Evolutionary conservation across 1,140 invertebrate species (phyloP).

Genomic region (Aculops lycopersici): DNA sequence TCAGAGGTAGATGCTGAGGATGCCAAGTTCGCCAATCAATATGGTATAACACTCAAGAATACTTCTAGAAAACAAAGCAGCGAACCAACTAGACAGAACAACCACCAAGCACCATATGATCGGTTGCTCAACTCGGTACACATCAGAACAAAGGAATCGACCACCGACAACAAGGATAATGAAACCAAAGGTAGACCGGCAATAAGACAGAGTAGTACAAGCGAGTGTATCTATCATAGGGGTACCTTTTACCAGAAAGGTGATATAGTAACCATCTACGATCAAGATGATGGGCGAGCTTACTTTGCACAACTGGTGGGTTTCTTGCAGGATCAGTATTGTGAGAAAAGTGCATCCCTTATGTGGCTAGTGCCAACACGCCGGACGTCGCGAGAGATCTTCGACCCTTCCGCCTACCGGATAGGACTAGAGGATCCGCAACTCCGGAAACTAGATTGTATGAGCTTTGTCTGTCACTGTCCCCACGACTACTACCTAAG

Average conservation of each 20-base stretch:
- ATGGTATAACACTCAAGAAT: no score
- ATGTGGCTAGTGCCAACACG: constrained; percentile 63
- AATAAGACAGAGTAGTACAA: no score
- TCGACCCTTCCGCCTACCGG: constrained; percentile 63
- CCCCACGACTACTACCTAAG: constrained; percentile 53
- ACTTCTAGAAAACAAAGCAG: no score
- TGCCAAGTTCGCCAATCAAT: no score
- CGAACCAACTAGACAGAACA: no score
- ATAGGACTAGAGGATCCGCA: constrained; percentile 67
- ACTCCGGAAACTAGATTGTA: constrained; percentile 43
- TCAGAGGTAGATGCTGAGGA: no score
- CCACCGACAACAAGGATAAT: no score
- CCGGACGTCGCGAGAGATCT: constrained; percentile 36
- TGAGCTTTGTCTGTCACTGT: constrained; percentile 71
- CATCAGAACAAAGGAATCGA: no score
- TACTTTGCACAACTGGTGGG: constrained; percentile 68
- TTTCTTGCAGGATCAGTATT: constrained; percentile 60
- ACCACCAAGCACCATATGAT: no score
- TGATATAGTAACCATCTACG: constrained; percentile 55
- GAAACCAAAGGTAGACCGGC: no score
- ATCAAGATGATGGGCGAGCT: constrained; percentile 33
- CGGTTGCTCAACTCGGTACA: no score
- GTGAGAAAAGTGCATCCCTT: constrained; percentile 66
- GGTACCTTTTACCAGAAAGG: constrained; percentile 55
- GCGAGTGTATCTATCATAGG: constrained; percentile 46